Conservation (phyloP, 2,113 vertebrate genomes). For the Holacanthus passer region DNA sequence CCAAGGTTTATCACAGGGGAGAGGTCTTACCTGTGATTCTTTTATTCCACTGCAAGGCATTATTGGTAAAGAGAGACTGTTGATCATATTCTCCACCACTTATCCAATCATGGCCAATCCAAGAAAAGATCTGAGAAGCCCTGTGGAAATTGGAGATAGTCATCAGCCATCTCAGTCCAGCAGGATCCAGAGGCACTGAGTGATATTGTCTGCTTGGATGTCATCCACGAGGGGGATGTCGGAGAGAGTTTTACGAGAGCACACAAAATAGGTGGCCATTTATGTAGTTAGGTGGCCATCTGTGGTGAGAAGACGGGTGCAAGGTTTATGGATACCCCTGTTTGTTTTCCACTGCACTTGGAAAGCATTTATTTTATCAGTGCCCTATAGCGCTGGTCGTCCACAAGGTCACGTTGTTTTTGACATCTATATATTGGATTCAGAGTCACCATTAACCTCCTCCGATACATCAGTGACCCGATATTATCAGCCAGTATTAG, state of each 20-base stretch:
- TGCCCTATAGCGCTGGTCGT: background rate
- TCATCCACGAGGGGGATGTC: conserved; percentile 37
- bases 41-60: conserved; percentile 67
- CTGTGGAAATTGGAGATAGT: conserved; percentile 66
- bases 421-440: conserved; percentile 18
- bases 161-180: conserved; percentile 65
- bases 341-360: conserved; percentile 11
- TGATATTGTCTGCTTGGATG: conserved; percentile 48
- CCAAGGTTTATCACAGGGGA: conserved; percentile 61
- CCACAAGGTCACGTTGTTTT: conserved; percentile 36
- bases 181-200: conserved; percentile 40
- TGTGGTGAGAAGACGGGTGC: conserved; percentile 8
- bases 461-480: background rate
- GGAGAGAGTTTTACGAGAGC: conserved; percentile 44
- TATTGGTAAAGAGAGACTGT: conserved; percentile 74
- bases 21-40: conserved; percentile 62
- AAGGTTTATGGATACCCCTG: conserved; percentile 40
- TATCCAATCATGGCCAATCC: conserved; percentile 72
- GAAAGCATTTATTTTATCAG: conserved; percentile 41
- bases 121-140: conserved; percentile 68
- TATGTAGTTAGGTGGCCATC: conserved; percentile 46
- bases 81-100: conserved; percentile 76
- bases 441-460: background rate
- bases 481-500: background rate
- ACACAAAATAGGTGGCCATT: conserved; percentile 49